Evolutionary conservation across 2,113 vertebrate genomes (phyloP).

Genomic region (Pelmatolapia mariae): DNA sequence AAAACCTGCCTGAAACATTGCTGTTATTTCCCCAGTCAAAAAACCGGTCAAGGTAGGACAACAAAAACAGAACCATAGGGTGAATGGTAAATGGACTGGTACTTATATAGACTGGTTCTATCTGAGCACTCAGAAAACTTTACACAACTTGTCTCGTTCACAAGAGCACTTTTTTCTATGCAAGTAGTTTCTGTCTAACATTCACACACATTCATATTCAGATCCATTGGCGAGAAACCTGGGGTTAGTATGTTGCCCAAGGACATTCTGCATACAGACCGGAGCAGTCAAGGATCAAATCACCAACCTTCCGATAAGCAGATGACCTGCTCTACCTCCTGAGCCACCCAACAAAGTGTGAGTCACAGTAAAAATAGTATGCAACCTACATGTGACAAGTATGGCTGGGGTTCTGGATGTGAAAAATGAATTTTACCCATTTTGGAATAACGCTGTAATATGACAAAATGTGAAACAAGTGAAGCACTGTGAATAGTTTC

Average conservation of each 20-base stretch:
- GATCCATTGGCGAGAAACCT: not conserved
- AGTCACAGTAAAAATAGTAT: not conserved
- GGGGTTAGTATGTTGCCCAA: not conserved
- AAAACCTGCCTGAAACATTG: not conserved
- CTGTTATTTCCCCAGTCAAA: not conserved
- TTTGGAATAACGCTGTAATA: not conserved
- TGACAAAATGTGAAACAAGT: not conserved
- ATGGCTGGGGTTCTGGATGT: not conserved
- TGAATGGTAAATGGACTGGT: not conserved
- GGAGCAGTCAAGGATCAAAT: not conserved
- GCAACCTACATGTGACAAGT: not conserved
- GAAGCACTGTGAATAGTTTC: not conserved
- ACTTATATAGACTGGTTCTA: not conserved
- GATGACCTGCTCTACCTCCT: not conserved
- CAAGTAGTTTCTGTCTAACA: not conserved
- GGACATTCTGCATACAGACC: not conserved
- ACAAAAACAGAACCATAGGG: not conserved
- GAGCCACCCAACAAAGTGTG: not conserved
- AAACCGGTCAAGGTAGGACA: not conserved
- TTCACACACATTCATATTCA: not conserved
- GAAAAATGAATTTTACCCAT: not conserved
- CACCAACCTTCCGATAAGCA: not conserved
- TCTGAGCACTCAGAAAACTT: not conserved
- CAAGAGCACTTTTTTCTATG: not conserved
- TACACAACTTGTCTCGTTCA: not conserved